Conservation (phyloP, 2,888 invertebrate genomes). For the Mechanitis mazaeus region DNA sequence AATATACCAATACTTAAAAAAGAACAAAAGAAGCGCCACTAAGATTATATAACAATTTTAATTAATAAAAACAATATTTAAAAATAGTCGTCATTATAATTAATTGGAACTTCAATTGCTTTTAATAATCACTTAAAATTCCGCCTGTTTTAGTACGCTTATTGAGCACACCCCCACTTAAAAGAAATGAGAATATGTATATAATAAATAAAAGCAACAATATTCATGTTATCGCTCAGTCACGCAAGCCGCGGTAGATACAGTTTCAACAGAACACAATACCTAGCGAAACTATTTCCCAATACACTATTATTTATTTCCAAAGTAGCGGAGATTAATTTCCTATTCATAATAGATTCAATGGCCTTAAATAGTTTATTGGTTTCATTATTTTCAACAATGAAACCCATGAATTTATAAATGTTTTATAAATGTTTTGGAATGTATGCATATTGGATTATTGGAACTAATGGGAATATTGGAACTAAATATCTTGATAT, state of each 20-base stretch:
- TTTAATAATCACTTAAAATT: too few relatives aligned
- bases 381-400: slow-evolving; percentile 8
- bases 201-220: neutral
- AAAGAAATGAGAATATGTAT: neutral
- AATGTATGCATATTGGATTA: too few relatives aligned
- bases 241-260: slow-evolving; percentile 5
- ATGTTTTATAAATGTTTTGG: neutral
- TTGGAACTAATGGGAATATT: too few relatives aligned
- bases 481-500: too few relatives aligned
- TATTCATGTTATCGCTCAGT: slow-evolving; percentile 6
- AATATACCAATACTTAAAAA: too few relatives aligned
- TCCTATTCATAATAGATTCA: slow-evolving; percentile 23
- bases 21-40: too few relatives aligned
- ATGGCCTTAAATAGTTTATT: slow-evolving; percentile 17
- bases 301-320: slow-evolving; percentile 43
- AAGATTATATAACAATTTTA: too few relatives aligned
- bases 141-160: too few relatives aligned
- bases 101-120: too few relatives aligned
- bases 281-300: slow-evolving; percentile 49
- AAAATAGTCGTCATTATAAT: too few relatives aligned
- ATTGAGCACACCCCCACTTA: neutral
- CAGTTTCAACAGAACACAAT: slow-evolving; percentile 36
- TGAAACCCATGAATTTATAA: too few relatives aligned
- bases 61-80: too few relatives aligned
- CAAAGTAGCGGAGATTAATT: slow-evolving; percentile 27